Percentiles rank a stretch among this genome's conserved stretches.
Conservation (phyloP, 2,113 vertebrate species). For the Melanerpes aurifrons region DNA sequence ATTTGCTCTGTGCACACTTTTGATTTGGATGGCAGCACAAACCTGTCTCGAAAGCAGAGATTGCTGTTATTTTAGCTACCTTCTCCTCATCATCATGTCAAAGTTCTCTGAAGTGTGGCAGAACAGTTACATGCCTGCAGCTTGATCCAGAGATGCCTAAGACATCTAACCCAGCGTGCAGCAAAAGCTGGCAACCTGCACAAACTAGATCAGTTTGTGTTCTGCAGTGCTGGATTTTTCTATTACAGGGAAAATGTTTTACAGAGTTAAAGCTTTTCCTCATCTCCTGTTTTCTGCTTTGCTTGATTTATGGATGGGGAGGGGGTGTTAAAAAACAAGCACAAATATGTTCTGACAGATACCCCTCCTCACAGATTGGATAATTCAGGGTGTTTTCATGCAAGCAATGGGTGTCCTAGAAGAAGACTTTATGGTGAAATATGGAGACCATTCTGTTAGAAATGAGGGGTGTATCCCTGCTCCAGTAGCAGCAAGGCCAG, state of each 20-base stretch:
- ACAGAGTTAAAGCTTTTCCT: background rate
- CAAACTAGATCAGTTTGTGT: background rate
- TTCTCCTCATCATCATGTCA: background rate
- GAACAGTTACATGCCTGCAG: background rate
- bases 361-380: background rate
- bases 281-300: slow-evolving; percentile 3
- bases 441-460: background rate
- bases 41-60: background rate
- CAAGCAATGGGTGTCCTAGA: background rate
- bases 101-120: background rate
- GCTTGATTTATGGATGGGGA: background rate
- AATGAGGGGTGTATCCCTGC: background rate
- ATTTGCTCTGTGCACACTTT: background rate
- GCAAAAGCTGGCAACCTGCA: background rate
- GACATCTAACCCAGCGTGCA: background rate
- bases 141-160: background rate
- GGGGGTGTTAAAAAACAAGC: background rate
- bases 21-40: background rate
- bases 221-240: background rate
- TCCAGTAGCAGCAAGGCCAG: background rate
- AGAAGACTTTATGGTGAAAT: slow-evolving; percentile 1
- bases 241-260: background rate
- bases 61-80: background rate
- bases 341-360: background rate
- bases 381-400: background rate